Conservation (phyloP, 2,888 invertebrate species). For the Melinaea menophilus region DNA sequence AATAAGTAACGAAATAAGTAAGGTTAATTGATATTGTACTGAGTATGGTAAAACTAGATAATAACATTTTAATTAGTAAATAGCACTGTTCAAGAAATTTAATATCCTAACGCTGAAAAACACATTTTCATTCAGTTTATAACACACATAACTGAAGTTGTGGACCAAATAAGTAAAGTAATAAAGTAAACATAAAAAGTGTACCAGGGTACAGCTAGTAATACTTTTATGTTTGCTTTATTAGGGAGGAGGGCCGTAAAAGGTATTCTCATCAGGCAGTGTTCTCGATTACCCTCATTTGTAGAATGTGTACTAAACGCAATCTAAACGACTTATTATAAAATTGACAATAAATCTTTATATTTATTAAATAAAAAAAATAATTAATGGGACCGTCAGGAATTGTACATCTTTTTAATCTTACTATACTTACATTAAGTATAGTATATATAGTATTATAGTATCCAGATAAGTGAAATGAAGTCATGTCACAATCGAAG, state of each 20-base stretch:
- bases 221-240: constrained; percentile 60
- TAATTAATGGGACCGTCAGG: too few relatives aligned
- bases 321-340: too few relatives aligned
- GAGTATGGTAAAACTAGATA: neutral
- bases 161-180: constrained; percentile 37
- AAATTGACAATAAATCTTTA: too few relatives aligned
- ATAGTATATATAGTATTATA: too few relatives aligned
- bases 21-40: neutral
- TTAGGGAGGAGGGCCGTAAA: constrained; percentile 58
- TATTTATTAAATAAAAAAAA: too few relatives aligned
- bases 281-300: constrained; percentile 39
- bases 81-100: neutral
- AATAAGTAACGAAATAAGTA: neutral
- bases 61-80: constrained; percentile 16
- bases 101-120: constrained; percentile 1
- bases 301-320: constrained; percentile 7
- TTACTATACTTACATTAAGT: too few relatives aligned
- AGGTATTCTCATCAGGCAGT: constrained; percentile 51
- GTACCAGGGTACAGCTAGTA: constrained; percentile 42
- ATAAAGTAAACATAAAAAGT: constrained; percentile 44
- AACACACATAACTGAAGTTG: constrained; percentile 16
- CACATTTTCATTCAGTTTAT: constrained; percentile 3
- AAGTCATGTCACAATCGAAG: too few relatives aligned
- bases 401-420: too few relatives aligned
- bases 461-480: too few relatives aligned